Percentiles rank a stretch among this genome's conserved stretches.
Conservation (phyloP, 2,888 invertebrate species). For the Quadroppia sp. region DNA sequence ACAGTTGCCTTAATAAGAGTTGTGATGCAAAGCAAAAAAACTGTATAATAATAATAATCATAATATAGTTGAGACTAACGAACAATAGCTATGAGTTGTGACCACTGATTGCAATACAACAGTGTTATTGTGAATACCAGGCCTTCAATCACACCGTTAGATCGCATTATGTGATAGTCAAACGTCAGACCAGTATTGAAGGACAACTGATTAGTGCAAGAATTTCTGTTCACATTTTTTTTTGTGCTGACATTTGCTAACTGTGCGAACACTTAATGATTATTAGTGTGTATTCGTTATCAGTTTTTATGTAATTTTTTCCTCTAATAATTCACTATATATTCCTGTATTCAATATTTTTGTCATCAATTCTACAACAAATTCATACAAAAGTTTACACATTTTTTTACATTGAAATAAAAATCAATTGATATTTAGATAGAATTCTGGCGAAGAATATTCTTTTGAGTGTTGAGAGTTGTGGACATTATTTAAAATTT, state of each 20-base stretch:
- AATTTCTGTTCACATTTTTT: neutral
- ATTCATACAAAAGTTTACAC: neutral
- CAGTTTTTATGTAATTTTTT: neutral
- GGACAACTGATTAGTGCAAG: conserved; percentile 10
- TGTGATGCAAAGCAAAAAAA: conserved; percentile 30
- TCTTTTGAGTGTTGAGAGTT: too few relatives aligned
- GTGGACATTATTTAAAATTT: neutral
- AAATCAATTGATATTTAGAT: too few relatives aligned
- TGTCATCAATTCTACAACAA: neutral
- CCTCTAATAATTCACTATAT: neutral
- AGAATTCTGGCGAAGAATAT: neutral
- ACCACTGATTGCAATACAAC: neutral
- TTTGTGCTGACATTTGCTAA: neutral
- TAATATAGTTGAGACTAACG: neutral
- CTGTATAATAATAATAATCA: neutral
- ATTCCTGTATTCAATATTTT: neutral
- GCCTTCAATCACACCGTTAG: conserved; percentile 13
- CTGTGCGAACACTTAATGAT: conserved; percentile 14
- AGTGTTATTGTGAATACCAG: neutral
- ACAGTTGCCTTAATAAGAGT: neutral
- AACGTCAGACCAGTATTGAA: conserved; percentile 2
- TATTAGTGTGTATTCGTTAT: neutral
- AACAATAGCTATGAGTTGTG: conserved; percentile 18
- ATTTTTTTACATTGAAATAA: too few relatives aligned
- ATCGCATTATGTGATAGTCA: conserved; percentile 31